Evolutionary conservation across 2,888 invertebrate genomes (phyloP), one percentile per base, ranked within the genome.

Genomic region (Stenoptilia bipunctidactyla): DNA sequence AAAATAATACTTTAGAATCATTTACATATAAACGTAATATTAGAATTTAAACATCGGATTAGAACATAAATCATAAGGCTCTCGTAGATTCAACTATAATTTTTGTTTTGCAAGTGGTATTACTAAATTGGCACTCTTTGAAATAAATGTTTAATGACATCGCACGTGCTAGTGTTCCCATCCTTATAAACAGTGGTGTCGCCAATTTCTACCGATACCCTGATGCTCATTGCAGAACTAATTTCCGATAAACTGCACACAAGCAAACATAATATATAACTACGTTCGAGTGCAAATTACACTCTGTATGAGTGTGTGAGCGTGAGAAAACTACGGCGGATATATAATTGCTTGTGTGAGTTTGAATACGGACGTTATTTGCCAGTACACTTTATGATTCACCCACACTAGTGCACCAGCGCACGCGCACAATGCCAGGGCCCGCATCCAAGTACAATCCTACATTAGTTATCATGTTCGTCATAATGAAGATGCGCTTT

Each of bases 321-420:
- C 80, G 82, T 84, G 83, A 79, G 84, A 84, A 83, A 77, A 70
- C 66, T 70, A 69, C 75, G 59, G 62, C 66, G 71, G 67, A 71
- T 66, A 71, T 69, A 68, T 34, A 66, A 55, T 64, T 56, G 55
- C 49, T 57, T 48, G 49, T 67, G 67, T 73, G 66, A 66, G 66
- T 55, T 56, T 55, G 25, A 20, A 37, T 27, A 37, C 35, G 20
- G 20, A 20, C 20, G 20, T 20, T 20, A 20, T 20, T 20, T 55
- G 60, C 61, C 56, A 52, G 53, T 54, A 59, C 53, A 45, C 38
- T 44, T 48, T 47, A 41, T 40, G 15, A 37, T 35, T 45, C 40
- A 47, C 47, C 36, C 49, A 54, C 53, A 56, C 51, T 50, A 30
- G 37, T 35, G 33, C 45, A 45, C 46, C 30, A 33, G 20, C 53